Base-by-base conservation (phyloP, 2,888 invertebrate species). In the Eristalis pertinax region DNA sequence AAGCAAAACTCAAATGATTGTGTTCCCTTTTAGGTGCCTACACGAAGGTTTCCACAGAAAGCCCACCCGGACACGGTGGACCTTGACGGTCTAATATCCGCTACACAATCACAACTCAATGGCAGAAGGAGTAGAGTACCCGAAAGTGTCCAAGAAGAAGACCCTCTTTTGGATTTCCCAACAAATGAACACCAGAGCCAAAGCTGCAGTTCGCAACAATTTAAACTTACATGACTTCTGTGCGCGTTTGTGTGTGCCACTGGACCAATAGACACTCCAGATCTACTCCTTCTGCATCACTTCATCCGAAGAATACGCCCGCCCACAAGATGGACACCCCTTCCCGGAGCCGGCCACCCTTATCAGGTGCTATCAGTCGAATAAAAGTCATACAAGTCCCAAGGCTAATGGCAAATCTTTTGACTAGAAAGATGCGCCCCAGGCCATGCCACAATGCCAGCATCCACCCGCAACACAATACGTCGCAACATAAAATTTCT, bases 401-500 rank as follows among this genome's bases (percentile, higher is more conserved):
- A 43, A 43, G 43, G 26, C 60, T 26, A 26, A 60, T 60, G 26
- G 60, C 60, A 60, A 50, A 50, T 50, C 50, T 50, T 60, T 29
- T 60, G 26, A 29, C 26, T 60, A 26, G 60, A 26, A 60, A 26
- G 26, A 26, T 5, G 60, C 60, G 26, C 24, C 26, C 4, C 60
- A 60, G 60, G 26, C 26, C 26, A 60, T 26, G 32, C 8, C 32
- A 32, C 41, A 2, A 2, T 13, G 15, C 60, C 24, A 22, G 11
- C 24, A 24, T 3, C 11, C 72, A 13, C 64, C 64, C 58, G 64
- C 65, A 65, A 32, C 43, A 56, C 67, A 41, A 38, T 24, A 32
- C 62, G 19, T 32, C 63, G 8, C 11, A 63, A 67, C 72, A 84
- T 80, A 63, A 80, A 80, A 80, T 76, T 67, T 76, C 80, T 84